Conservation (phyloP, 2,888 invertebrate species). For the Osedax frankpressi region DNA sequence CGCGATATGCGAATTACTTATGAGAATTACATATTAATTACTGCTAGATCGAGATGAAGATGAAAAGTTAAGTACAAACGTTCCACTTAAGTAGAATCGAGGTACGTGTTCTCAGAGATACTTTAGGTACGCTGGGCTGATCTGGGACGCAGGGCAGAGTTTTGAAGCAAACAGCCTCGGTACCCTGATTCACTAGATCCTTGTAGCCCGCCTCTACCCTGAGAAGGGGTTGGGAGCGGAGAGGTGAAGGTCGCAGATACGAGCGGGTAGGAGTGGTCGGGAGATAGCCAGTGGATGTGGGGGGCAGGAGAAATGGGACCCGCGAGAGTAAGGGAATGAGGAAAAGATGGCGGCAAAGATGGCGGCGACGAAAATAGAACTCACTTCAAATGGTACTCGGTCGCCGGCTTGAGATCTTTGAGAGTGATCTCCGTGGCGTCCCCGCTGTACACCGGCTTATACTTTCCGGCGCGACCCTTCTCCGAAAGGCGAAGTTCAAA, state of each 20-base stretch:
- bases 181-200: slow-evolving; percentile 61
- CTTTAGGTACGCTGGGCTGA: slow-evolving; percentile 56
- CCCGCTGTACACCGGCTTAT: slow-evolving; percentile 63
- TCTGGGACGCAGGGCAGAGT: slow-evolving; percentile 73
- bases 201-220: slow-evolving; percentile 60
- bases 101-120: slow-evolving; percentile 60
- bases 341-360: too few species aligned
- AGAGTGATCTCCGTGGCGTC: slow-evolving; percentile 51
- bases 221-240: too few species aligned
- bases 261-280: too few species aligned
- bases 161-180: slow-evolving; percentile 65
- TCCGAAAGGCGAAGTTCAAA: slow-evolving; percentile 68
- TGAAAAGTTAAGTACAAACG: slow-evolving; percentile 34
- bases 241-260: too few species aligned
- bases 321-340: too few species aligned
- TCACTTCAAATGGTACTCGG: slow-evolving; percentile 67
- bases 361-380: too few species aligned
- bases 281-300: too few species aligned
- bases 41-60: background rate
- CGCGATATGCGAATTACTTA: too few species aligned
- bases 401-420: slow-evolving; percentile 72
- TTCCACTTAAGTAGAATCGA: slow-evolving; percentile 49
- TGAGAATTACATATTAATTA: background rate
- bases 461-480: slow-evolving; percentile 65
- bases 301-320: too few species aligned